A percentile compares a stretch with the other conserved stretches of the same genome.
phyloP scores from a whole-genome alignment of 2,113 vertebrate genomes.

The Petromus typicus region DNA sequence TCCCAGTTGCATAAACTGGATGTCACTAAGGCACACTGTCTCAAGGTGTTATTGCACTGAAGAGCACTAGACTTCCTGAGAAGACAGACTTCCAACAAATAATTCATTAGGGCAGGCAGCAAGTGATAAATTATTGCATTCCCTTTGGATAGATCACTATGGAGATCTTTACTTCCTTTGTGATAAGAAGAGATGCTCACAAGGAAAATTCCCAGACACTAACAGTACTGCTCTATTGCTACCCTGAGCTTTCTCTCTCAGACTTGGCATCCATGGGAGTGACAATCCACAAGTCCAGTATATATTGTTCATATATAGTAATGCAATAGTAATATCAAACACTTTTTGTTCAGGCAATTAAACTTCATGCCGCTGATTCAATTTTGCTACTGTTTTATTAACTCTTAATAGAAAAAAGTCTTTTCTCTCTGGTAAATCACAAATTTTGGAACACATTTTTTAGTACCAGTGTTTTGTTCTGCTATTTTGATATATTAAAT shows the following conservation, averaged over 20 bases:
- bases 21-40: conserved; percentile 64
- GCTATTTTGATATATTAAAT: conserved; percentile 89
- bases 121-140: conserved; percentile 5
- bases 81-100: conserved; percentile 32
- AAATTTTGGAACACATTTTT: conserved; percentile 84
- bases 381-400: conserved; percentile 87
- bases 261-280: neutral
- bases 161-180: conserved; percentile 57
- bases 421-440: conserved; percentile 83
- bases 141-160: neutral
- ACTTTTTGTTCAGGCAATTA: conserved; percentile 88
- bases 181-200: conserved; percentile 49
- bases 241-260: conserved; percentile 34
- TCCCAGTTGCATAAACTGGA: conserved; percentile 67
- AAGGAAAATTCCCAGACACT: conserved; percentile 18
- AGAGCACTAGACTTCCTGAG: conserved; percentile 1
- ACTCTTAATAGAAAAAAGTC: conserved; percentile 79
- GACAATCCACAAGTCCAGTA: conserved; percentile 66
- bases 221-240: neutral
- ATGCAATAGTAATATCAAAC: conserved; percentile 79
- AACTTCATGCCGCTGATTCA: conserved; percentile 87
- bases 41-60: conserved; percentile 41
- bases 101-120: neutral
- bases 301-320: conserved; percentile 79
- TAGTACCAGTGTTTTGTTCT: conserved; percentile 83